phyloP scores from a whole-genome alignment of 2,797 vertebrate species.

The Phrynocephalus guinanensis region DNA sequence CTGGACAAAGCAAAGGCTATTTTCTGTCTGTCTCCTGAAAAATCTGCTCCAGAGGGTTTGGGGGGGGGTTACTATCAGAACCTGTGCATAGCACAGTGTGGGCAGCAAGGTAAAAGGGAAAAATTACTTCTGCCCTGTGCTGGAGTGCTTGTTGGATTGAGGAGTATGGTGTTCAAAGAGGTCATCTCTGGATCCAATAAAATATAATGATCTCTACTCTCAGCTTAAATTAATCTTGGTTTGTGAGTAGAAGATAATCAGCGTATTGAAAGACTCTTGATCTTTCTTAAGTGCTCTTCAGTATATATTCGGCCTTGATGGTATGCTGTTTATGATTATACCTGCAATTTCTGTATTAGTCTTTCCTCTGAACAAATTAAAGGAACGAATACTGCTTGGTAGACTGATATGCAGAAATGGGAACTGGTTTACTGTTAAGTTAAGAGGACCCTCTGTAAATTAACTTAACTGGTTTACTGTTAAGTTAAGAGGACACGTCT shows the following conservation, averaged over 20 bases:
- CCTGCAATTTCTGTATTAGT: not conserved
- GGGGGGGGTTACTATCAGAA: not conserved
- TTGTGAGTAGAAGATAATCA: not conserved
- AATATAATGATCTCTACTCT: not conserved
- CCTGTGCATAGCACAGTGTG: not conserved
- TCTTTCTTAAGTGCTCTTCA: too few species aligned
- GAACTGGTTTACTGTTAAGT: not conserved
- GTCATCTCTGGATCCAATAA: not conserved
- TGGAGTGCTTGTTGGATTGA: not conserved
- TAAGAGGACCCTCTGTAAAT: not conserved
- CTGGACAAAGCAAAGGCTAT: slow-evolving; percentile 4
- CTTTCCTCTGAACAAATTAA: not conserved
- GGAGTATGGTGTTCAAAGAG: not conserved
- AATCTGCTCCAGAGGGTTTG: not conserved
- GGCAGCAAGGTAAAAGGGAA: not conserved
- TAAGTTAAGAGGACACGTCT: not conserved
- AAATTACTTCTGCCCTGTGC: not conserved
- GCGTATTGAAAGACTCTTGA: not conserved
- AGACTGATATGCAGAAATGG: not conserved
- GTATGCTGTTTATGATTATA: too few species aligned
- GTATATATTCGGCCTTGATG: too few species aligned
- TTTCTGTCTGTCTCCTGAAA: not conserved
- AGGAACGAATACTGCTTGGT: not conserved
- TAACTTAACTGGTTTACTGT: not conserved
- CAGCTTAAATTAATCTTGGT: not conserved